Evolutionary conservation across 2,797 vertebrate species (phyloP).

Genomic region (Takifugu ocellatus): DNA sequence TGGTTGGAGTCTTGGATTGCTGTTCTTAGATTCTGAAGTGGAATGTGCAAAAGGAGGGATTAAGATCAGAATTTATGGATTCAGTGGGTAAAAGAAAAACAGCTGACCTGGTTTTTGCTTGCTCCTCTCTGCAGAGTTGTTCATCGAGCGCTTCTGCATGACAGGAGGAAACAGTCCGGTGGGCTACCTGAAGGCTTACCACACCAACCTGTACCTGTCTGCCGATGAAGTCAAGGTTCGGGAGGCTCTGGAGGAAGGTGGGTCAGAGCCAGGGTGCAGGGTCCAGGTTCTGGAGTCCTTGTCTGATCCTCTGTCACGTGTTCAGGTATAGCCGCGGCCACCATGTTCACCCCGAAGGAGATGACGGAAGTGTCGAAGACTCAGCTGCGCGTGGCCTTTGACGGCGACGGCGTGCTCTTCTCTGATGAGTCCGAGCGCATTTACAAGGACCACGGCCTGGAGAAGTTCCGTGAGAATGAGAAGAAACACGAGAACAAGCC

Average conservation of each 20-base stretch:
- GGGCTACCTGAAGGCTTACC: constrained; percentile 92
- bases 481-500: constrained; percentile 87
- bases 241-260: constrained; percentile 91
- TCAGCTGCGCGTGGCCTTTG: constrained; percentile 93
- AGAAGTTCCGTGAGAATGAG: constrained; percentile 95
- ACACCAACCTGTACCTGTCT: constrained; percentile 95
- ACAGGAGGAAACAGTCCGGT: constrained; percentile 94
- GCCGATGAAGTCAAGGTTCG: constrained; percentile 87
- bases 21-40: too few species aligned
- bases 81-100: neutral
- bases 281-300: neutral
- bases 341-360: constrained; percentile 89
- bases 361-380: constrained; percentile 82
- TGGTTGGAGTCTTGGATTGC: too few species aligned
- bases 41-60: too few species aligned
- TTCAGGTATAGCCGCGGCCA: constrained; percentile 92
- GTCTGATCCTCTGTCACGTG: neutral
- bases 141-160: constrained; percentile 95
- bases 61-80: neutral
- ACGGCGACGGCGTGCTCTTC: constrained; percentile 94
- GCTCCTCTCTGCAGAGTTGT: constrained; percentile 75
- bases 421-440: constrained; percentile 96
- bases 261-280: constrained; percentile 26
- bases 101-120: neutral
- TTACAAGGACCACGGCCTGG: constrained; percentile 92